Conservation (phyloP, 2,888 invertebrate genomes). For the Epinotia ramella region DNA sequence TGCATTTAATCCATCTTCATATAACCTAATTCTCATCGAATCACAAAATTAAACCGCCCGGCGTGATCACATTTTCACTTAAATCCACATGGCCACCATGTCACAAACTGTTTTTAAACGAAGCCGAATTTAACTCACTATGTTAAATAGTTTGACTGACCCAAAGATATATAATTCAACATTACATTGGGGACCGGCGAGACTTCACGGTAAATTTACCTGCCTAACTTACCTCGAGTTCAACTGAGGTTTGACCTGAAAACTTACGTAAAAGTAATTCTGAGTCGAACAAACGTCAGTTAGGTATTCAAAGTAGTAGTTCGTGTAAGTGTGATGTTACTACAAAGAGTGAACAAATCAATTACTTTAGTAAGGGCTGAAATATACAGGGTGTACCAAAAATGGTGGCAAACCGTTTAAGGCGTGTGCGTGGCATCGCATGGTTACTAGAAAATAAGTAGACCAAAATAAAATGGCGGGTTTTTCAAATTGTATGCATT, state of each 20-base stretch:
- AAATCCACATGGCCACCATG: not conserved
- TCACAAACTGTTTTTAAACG: not conserved
- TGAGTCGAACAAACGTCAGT: slow-evolving; percentile 14
- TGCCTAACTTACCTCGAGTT: slow-evolving; percentile 16
- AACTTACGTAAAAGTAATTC: slow-evolving; percentile 19
- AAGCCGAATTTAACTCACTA: not conserved
- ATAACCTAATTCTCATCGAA: no score
- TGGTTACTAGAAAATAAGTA: no score
- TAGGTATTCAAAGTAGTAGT: slow-evolving; percentile 4
- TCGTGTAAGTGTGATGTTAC: not conserved
- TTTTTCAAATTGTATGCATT: not conserved
- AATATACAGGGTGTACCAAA: no score
- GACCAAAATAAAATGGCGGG: no score
- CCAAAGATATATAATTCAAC: not conserved
- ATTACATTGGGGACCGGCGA: not conserved
- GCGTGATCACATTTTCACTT: not conserved
- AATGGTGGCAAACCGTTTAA: no score
- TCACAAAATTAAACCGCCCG: not conserved
- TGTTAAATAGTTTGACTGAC: not conserved
- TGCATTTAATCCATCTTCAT: no score
- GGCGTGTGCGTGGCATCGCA: no score
- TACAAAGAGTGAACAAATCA: not conserved
- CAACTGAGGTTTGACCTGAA: slow-evolving; percentile 7
- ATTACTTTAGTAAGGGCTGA: no score
- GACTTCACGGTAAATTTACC: slow-evolving; percentile 20